Conservation (phyloP, 2,113 vertebrate species). For the Anoplopoma fimbria region DNA sequence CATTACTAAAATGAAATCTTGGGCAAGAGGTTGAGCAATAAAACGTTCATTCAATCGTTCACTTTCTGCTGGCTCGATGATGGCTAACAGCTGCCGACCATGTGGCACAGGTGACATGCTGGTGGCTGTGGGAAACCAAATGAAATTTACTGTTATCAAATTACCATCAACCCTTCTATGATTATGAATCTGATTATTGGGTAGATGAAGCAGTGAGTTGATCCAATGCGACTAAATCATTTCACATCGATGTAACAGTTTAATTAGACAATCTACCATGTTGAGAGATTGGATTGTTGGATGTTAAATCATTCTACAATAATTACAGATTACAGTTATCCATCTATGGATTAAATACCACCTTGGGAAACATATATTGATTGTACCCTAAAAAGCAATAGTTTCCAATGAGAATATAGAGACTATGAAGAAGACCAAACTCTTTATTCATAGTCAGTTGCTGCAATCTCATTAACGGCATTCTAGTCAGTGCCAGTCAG, state of each 20-base stretch:
- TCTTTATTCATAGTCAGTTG: background rate
- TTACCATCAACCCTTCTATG: background rate
- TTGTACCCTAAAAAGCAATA: background rate
- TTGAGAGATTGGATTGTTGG: background rate
- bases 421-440: background rate
- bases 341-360: background rate
- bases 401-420: background rate
- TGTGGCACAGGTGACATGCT: slow-evolving; percentile 17
- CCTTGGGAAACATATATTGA: background rate
- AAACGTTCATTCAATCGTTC: background rate
- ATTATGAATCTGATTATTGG: background rate
- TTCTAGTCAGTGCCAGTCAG: slow-evolving; percentile 31
- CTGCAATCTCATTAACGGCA: slow-evolving; percentile 23
- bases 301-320: background rate
- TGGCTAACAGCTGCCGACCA: slow-evolving; percentile 8
- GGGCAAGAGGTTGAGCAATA: slow-evolving; percentile 1
- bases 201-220: background rate
- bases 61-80: background rate
- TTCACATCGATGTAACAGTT: background rate
- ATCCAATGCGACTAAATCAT: background rate
- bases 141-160: slow-evolving; percentile 3
- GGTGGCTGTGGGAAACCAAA: background rate
- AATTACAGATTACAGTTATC: background rate
- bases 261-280: background rate
- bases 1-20: background rate